phyloP scores from a whole-genome alignment of 2,888 invertebrate species.

The Trachelus stipa region DNA sequence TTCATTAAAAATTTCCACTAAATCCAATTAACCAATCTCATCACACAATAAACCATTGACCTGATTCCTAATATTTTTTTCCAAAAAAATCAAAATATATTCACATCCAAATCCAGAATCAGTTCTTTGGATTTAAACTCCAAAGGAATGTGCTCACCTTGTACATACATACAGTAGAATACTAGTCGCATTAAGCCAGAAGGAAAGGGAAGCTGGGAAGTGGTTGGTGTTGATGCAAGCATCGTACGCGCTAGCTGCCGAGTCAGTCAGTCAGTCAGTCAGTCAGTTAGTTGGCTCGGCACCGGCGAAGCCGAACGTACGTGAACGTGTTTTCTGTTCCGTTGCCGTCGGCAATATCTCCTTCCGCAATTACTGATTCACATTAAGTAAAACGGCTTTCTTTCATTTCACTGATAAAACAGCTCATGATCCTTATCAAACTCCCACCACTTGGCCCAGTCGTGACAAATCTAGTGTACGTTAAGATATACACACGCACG shows the following conservation, averaged over 20 bases:
- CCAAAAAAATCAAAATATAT: not conserved
- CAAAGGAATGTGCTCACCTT: not conserved
- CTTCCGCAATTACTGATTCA: not conserved
- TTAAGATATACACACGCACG: not conserved
- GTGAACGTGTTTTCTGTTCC: not conserved
- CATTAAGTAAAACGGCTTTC: constrained; percentile 1
- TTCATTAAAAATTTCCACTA: not conserved
- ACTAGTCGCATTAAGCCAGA: constrained; percentile 26
- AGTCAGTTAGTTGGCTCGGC: constrained; percentile 55
- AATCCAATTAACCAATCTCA: not conserved
- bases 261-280: constrained; percentile 52
- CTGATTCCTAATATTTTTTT: not conserved
- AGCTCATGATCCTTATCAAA: not conserved
- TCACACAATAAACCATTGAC: not conserved
- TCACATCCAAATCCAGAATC: not conserved
- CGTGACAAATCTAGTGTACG: not conserved
- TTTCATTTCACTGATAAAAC: constrained; percentile 4
- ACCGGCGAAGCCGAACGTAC: constrained; percentile 15
- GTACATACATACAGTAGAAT: not conserved
- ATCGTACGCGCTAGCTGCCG: constrained; percentile 47
- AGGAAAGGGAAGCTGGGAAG: constrained; percentile 45
- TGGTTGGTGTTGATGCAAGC: constrained; percentile 42
- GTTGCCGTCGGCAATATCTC: not conserved
- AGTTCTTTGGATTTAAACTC: not conserved
- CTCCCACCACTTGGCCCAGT: not conserved